Evolutionary conservation across 2,113 vertebrate genomes (phyloP).

Genomic region (Plecturocebus donacophilus): DNA sequence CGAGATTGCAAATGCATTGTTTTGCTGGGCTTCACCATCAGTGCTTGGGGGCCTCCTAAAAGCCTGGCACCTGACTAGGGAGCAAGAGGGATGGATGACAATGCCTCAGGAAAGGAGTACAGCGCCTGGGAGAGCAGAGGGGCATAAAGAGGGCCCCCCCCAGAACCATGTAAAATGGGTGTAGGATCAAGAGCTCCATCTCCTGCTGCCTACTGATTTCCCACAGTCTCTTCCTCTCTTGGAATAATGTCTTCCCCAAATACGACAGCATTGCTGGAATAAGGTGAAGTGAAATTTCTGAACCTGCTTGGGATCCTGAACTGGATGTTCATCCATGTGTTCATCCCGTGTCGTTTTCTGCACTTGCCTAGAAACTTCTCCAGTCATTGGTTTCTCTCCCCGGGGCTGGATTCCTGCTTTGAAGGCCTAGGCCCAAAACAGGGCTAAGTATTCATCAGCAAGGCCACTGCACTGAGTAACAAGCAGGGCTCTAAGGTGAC

Average conservation of each 20-base stretch:
- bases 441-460: not conserved
- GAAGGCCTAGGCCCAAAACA: not conserved
- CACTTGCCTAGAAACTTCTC: not conserved
- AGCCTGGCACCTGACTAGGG: not conserved
- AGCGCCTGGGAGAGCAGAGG: not conserved
- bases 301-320: not conserved
- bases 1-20: not conserved
- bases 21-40: not conserved
- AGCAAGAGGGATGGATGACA: rapidly evolving
- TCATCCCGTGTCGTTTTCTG: not conserved
- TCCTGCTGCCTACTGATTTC: not conserved
- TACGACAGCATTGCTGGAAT: rapidly evolving
- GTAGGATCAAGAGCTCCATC: not conserved
- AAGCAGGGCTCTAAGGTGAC: not conserved
- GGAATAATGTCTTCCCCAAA: not conserved
- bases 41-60: not conserved
- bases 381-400: not conserved
- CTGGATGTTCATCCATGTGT: not conserved
- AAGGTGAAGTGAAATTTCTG: not conserved
- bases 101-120: not conserved
- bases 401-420: not conserved
- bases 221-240: not conserved
- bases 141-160: not conserved
- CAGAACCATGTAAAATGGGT: not conserved
- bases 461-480: not conserved